A percentile compares a stretch with the other conserved stretches of the same genome.
phyloP scores from a whole-genome alignment of 2,888 invertebrate genomes.

The Heliconius cydno region DNA sequence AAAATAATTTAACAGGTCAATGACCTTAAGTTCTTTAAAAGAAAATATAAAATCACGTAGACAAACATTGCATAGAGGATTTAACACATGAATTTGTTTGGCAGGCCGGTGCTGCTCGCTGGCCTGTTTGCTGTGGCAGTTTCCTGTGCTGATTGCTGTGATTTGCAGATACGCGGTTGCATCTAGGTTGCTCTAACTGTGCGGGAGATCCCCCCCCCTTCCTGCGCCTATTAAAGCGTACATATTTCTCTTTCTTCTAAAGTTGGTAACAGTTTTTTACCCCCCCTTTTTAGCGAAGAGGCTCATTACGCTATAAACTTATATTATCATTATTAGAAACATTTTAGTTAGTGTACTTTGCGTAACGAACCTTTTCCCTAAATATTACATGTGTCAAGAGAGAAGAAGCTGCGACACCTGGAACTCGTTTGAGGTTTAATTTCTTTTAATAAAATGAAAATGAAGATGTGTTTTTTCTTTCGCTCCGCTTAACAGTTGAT shows the following conservation, averaged over 20 bases:
- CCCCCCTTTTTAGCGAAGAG: constrained; percentile 25
- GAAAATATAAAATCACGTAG: background rate
- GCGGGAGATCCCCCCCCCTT: constrained; percentile 60
- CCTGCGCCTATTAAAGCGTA: constrained; percentile 55
- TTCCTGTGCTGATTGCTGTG: constrained; percentile 79
- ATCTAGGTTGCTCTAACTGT: constrained; percentile 72
- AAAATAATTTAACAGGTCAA: constrained; percentile 6
- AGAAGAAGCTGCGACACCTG: constrained; percentile 51
- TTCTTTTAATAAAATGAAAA: constrained; percentile 39
- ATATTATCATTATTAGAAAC: background rate
- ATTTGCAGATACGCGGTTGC: constrained; percentile 73
- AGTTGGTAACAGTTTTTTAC: background rate
- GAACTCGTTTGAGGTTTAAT: constrained; percentile 24
- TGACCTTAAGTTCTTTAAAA: constrained; percentile 2
- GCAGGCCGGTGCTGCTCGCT: constrained; percentile 83
- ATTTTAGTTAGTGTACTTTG: background rate
- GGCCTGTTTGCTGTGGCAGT: constrained; percentile 83
- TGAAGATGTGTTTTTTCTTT: constrained; percentile 6
- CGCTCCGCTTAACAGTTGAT: background rate
- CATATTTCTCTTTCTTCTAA: constrained; percentile 7
- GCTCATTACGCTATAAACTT: constrained; percentile 22
- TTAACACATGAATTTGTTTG: constrained; percentile 79
- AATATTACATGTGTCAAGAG: constrained; percentile 44
- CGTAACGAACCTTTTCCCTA: constrained; percentile 43
- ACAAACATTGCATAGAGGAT: constrained; percentile 54